Base-by-base conservation (phyloP, 2,888 invertebrate genomes). In the Rhopalosiphum nymphaeae region DNA sequence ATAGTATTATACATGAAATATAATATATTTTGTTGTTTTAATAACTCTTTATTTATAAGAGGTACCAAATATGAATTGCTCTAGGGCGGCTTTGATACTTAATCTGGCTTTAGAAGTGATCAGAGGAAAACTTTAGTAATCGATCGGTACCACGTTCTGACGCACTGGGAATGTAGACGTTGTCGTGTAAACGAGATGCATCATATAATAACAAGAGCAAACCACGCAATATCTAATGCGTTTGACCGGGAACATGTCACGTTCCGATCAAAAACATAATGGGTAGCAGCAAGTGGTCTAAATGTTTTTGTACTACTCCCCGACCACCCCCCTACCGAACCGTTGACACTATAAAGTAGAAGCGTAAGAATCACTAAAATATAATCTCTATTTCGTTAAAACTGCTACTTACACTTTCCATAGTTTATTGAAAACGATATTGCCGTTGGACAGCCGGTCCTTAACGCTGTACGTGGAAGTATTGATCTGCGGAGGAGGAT, bases 391-490 rank as follows among this genome's bases (percentile, higher is more conserved):
- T 78, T 36, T 16, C 46, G 46, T 29, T 46, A 29, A 44, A 46
- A 86, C 46, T 26, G 29, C 13, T 42, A 85, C 94, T 91, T 87
- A 94, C 95, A 88, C 94, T 94, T 89, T 94, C 94, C 46, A 94
- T 67, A 91, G 26, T 21, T 94, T 94, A 29, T 91, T 91, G 87
- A 94, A 94, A 53, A 94, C 94, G 86, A 94, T 49, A 67, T 91
- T 91, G 36, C 94, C 94, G n/a, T 94, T 94, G 46, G 94, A 91
- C 21, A 94, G 67, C n/a, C 90, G 84, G 85, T 85, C 57, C 26
- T 90, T 94, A 42, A 94, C 86, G 86, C 78, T 93, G 78, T 93
- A 93, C 36, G 93, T 93, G 56, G 93, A 93, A 49, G 93, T 93
- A n/a, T 93, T 89, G 78, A 93, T 93, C n/a, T 89, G 53, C 7